These are phyloP conservation scores for Zoanthus sociatus DNA, from an alignment of 92 coral and sea anemone species.

Conservation along the genomic window DNA sequence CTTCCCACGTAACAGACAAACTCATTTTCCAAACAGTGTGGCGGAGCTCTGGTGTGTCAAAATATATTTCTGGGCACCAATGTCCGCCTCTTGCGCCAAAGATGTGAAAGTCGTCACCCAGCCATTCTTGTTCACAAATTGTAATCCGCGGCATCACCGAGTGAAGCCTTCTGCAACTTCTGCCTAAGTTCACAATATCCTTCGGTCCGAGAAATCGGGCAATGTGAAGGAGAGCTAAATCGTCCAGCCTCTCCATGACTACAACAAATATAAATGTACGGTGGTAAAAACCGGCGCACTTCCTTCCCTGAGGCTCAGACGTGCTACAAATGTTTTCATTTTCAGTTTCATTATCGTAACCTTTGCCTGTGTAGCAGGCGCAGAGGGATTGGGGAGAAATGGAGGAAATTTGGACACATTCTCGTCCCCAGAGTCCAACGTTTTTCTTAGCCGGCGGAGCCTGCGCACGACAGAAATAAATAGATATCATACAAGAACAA, in stretches of 20 bases:
- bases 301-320: too few relatives aligned
- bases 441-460: too few relatives aligned
- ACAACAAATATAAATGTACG: too few relatives aligned
- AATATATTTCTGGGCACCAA: conserved; percentile 57
- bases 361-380: too few relatives aligned
- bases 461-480: too few relatives aligned
- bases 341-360: too few relatives aligned
- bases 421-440: too few relatives aligned
- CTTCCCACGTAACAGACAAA: conserved; percentile 60
- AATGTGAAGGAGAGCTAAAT: conserved; percentile 50
- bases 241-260: conserved; percentile 41
- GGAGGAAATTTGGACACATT: too few relatives aligned
- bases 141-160: conserved; percentile 50
- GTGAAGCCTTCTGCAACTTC: conserved; percentile 44
- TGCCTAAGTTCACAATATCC: conserved; percentile 58
- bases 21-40: conserved; percentile 42
- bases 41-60: conserved; percentile 58
- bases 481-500: too few relatives aligned
- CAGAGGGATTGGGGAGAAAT: too few relatives aligned
- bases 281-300: too few relatives aligned
- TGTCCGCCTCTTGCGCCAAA: conserved; percentile 55
- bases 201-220: conserved; percentile 60
- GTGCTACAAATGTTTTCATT: too few relatives aligned
- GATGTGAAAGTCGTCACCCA: conserved; percentile 53
- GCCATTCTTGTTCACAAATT: neutral